These are phyloP conservation scores for Prionchulus punctatus DNA, from an alignment of 2,888 invertebrate species.

Conservation along the genomic window DNA sequence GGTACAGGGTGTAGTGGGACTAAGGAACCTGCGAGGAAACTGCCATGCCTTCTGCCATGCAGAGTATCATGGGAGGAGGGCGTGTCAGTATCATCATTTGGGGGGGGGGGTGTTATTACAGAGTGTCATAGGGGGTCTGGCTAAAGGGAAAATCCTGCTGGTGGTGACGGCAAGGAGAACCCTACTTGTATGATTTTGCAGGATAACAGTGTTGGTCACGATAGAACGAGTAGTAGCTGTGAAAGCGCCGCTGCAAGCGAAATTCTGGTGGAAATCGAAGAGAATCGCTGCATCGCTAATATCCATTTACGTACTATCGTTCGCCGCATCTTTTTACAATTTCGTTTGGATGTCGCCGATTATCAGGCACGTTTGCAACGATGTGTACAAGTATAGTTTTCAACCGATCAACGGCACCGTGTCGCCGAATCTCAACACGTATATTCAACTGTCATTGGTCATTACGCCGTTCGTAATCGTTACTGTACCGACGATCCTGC, in stretches of 20 bases:
- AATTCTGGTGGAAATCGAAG: neutral
- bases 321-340: neutral
- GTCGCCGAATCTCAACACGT: neutral
- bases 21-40: no score
- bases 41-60: no score
- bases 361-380: no score
- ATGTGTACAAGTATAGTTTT: no score
- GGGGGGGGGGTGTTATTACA: no score
- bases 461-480: neutral
- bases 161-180: no score
- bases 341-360: neutral
- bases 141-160: no score
- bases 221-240: conserved; percentile 21
- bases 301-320: neutral
- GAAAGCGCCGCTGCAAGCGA: conserved; percentile 17
- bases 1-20: no score
- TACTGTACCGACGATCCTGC: neutral
- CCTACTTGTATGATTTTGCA: conserved; percentile 5
- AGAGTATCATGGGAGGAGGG: no score
- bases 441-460: neutral
- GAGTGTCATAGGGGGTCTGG: no score
- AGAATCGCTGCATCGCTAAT: neutral
- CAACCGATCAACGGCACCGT: neutral
- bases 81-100: no score
- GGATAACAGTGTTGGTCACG: conserved; percentile 20